Conservation (phyloP, 2,888 invertebrate genomes). For the Orthosia incerta region DNA sequence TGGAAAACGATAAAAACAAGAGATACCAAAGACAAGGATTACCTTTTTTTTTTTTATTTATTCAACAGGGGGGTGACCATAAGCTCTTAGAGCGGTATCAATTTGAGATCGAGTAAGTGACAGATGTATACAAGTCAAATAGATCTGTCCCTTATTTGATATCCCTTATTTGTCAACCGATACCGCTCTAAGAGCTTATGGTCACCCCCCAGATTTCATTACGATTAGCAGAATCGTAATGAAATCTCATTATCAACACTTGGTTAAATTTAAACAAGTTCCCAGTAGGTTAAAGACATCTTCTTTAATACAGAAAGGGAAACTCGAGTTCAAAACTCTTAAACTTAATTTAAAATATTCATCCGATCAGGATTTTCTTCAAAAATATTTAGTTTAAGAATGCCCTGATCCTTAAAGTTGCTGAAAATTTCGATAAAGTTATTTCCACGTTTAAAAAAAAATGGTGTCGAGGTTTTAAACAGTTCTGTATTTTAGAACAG, state of each 20-base stretch:
- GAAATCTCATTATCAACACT: not conserved
- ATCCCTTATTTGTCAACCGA: too few species aligned
- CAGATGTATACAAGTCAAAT: too few species aligned
- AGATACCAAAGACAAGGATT: too few species aligned
- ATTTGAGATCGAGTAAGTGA: too few species aligned
- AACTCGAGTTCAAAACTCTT: conserved; percentile 23
- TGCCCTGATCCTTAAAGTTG: conserved; percentile 42
- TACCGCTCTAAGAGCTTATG: too few species aligned
- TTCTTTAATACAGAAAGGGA: conserved; percentile 29
- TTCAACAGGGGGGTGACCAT: too few species aligned
- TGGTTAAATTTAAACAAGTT: conserved; percentile 20
- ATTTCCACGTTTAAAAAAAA: conserved; percentile 37
- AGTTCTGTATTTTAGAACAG: not conserved
- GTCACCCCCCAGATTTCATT: too few species aligned
- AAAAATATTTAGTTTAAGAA: conserved; percentile 57
- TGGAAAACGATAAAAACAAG: too few species aligned
- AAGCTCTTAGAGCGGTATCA: too few species aligned
- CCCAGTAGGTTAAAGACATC: not conserved
- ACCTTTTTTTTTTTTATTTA: too few species aligned
- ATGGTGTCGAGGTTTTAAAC: not conserved
- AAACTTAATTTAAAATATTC: conserved; percentile 56
- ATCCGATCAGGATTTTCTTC: conserved; percentile 55
- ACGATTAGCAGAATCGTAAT: too few species aligned
- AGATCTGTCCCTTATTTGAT: too few species aligned
- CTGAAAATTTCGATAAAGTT: conserved; percentile 40